phyloP scores from a whole-genome alignment of 2,113 vertebrate species.

The Ellobius talpinus region DNA sequence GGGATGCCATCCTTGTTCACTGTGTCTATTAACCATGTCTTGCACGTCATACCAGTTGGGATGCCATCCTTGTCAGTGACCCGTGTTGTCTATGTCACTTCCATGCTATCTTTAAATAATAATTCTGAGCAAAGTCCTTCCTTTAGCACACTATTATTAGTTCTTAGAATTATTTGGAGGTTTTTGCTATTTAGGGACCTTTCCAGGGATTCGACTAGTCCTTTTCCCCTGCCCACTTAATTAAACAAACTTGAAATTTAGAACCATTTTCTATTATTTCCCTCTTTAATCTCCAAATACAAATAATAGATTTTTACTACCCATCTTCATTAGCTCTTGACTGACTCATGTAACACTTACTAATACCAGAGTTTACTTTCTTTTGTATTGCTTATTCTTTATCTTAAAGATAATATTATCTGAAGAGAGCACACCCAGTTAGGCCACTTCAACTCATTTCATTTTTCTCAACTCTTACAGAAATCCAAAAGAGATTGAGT shows the following conservation, averaged over 20 bases:
- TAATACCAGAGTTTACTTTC: not conserved
- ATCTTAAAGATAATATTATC: not conserved
- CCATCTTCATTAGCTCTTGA: conserved; percentile 8
- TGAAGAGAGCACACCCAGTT: not conserved
- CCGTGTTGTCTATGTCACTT: not conserved
- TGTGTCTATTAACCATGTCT: too few species aligned
- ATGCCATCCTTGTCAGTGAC: too few species aligned
- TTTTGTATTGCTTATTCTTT: not conserved
- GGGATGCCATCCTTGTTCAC: too few species aligned
- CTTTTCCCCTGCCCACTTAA: not conserved
- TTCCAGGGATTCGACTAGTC: not conserved
- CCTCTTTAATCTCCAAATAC: not conserved
- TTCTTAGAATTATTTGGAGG: not conserved
- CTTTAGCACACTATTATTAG: not conserved
- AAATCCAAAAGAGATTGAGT: not conserved
- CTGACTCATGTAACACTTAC: not conserved
- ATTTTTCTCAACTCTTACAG: not conserved
- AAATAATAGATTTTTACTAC: not conserved
- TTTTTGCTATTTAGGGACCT: not conserved
- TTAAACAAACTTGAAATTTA: not conserved
- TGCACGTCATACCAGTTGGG: too few species aligned
- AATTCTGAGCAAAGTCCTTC: not conserved
- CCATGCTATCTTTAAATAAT: not conserved
- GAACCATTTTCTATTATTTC: not conserved
- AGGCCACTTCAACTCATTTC: not conserved